Evolutionary conservation across 1,140 invertebrate species (phyloP).

Genomic region (Drosophila pseudoananassae): DNA sequence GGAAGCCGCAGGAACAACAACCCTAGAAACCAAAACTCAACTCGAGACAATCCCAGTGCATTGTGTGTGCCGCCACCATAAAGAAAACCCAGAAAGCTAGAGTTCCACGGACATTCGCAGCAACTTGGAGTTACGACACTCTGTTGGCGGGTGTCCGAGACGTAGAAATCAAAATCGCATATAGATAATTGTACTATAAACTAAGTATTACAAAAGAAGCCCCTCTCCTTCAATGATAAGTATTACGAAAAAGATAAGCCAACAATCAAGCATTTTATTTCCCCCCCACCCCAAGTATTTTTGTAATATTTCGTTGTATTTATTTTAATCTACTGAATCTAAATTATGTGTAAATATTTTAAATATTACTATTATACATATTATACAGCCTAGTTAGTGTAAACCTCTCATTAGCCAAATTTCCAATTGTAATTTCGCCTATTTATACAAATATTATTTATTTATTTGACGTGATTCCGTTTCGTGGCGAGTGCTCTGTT

Average conservation of each 20-base stretch:
- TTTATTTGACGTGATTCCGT: constrained; percentile 49
- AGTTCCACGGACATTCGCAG: no score
- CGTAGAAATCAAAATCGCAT: constrained; percentile 29
- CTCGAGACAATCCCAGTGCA: constrained; percentile 79
- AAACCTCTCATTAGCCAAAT: constrained; percentile 78
- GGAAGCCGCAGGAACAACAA: constrained; percentile 9
- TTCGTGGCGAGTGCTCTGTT: constrained; percentile 37
- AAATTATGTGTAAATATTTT: constrained; percentile 59
- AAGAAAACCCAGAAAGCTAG: constrained; percentile 23
- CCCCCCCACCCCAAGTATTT: constrained; percentile 50
- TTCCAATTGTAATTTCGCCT: constrained; percentile 54
- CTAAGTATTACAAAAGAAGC: constrained; percentile 45
- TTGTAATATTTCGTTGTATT: constrained; percentile 66
- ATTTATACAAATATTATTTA: constrained; percentile 58
- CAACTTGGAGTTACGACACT: neutral
- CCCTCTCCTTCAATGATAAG: constrained; percentile 42
- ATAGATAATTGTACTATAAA: constrained; percentile 48
- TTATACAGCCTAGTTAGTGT: constrained; percentile 50
- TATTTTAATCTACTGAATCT: constrained; percentile 50
- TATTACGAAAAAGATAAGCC: constrained; percentile 25
- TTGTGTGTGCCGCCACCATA: constrained; percentile 47
- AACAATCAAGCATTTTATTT: constrained; percentile 49
- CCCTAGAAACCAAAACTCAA: constrained; percentile 43
- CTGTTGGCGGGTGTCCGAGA: neutral
- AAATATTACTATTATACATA: constrained; percentile 12